Evolutionary conservation across 2,888 invertebrate species (phyloP), one percentile per base, ranked within the genome.

Genomic region (Aporophyla nigra): DNA sequence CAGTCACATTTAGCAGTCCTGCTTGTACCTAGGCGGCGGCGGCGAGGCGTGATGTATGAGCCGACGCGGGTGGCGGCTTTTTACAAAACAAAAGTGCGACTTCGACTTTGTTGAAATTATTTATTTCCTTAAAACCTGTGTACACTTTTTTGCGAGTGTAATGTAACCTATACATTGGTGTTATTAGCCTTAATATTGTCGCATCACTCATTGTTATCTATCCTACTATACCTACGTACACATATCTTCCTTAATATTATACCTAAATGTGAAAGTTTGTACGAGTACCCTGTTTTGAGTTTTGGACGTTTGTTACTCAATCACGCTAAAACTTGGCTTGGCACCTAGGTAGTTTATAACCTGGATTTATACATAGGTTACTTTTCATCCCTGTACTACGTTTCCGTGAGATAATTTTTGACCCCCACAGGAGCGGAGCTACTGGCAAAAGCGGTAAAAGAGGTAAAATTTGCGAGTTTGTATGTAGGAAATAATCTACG

Each of bases 61-160:
- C 68, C 88, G 62, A 75, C 85, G 88, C 88, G 88, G 88, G 88
- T 89, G 88, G 88, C 82, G 74, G 82, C 77, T 83, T 86, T 80
- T 80, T 75, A 73, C 78, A 87, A 85, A 87, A 89, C 83, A 88
- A 88, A 88, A 87, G 81, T 67, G 86, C 84, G 65, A 82, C 83
- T 82, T 78, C 62, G 63, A 77, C 79, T 70, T 86, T 87, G 88
- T 85, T 87, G 86, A 86, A 85, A 87, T 88, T 87, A 83, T 89
- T 89, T 87, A 88, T 88, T 87, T 83, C 74, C 76, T 80, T 83
- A 74, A 84, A 81, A 58, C 78, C 49, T 33, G 71, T 70, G 78
- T 87, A 77, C 51, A 67, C 71, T 77, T 78, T 83, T 82, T 88
- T 86, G 75, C 65, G 59, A 74, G 80, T 80, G 70, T 87, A 80